Percentiles rank a stretch among this genome's conserved stretches.
Conservation (phyloP, 2,888 invertebrate species). For the Lochmaea crataegi region DNA sequence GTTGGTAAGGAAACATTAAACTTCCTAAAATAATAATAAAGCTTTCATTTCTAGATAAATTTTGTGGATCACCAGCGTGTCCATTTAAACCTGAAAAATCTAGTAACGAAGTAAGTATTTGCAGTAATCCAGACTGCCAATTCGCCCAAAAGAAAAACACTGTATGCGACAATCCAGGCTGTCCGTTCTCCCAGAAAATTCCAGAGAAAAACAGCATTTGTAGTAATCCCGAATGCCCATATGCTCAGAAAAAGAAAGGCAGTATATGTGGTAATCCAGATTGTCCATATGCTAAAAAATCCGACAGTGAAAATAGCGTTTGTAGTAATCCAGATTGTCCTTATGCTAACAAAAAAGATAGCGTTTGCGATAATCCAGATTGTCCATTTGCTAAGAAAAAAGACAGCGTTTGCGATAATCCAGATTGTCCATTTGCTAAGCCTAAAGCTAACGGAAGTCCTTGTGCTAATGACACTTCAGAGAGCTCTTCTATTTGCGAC, state of each 20-base stretch:
- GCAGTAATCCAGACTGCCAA: conserved; percentile 52
- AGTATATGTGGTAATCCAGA: conserved; percentile 49
- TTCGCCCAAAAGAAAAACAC: conserved; percentile 30
- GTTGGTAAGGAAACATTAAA: neutral
- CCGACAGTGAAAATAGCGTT: conserved; percentile 7
- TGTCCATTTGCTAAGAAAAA: conserved; percentile 42
- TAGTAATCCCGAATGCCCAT: conserved; percentile 46
- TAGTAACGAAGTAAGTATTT: conserved; percentile 30
- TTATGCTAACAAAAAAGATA: conserved; percentile 31
- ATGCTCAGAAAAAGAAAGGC: conserved; percentile 33
- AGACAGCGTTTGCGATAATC: conserved; percentile 31
- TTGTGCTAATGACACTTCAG: conserved; percentile 3
- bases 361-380: conserved; percentile 34
- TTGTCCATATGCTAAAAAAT: conserved; percentile 46
- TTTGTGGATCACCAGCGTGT: conserved; percentile 15
- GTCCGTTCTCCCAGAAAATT: conserved; percentile 10
- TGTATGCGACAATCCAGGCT: conserved; percentile 9
- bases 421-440: conserved; percentile 39
- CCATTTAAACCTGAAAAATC: conserved; percentile 12
- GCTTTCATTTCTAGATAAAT: neutral
- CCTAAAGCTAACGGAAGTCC: conserved; percentile 11
- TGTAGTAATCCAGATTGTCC: conserved; percentile 48
- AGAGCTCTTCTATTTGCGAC: conserved; percentile 37
- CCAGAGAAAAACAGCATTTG: conserved; percentile 38
- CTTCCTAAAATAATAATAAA: too few relatives aligned